Evolutionary conservation across 2,888 invertebrate genomes (phyloP).

Genomic region (Leptinotarsa juncta): DNA sequence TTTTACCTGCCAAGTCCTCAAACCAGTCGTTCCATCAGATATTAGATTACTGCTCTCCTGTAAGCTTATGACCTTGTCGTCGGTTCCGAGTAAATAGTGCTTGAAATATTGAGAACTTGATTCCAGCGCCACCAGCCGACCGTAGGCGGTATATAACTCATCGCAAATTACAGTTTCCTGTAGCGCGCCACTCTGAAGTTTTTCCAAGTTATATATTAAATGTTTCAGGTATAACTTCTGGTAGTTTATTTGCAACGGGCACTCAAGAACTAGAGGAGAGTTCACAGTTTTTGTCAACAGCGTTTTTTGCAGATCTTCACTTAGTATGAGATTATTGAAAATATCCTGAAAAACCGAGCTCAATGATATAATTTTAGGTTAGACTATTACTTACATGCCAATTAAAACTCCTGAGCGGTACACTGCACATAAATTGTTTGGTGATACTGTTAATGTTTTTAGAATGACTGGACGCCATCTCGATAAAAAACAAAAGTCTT

Average conservation of each 20-base stretch:
- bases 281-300: slow-evolving; percentile 73
- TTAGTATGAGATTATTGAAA: slow-evolving; percentile 1
- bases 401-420: slow-evolving; percentile 2
- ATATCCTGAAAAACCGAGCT: background rate
- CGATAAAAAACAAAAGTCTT: background rate
- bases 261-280: slow-evolving; percentile 68
- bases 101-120: slow-evolving; percentile 68
- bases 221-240: slow-evolving; percentile 75
- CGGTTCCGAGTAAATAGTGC: slow-evolving; percentile 71
- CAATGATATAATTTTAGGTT: slow-evolving; percentile 9
- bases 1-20: slow-evolving; percentile 81
- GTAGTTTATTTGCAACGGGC: slow-evolving; percentile 74
- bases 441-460: background rate
- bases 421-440: slow-evolving; percentile 24
- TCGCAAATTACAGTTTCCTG: slow-evolving; percentile 72
- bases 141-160: slow-evolving; percentile 73
- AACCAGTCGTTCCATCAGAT: slow-evolving; percentile 82
- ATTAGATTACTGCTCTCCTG: slow-evolving; percentile 80
- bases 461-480: background rate
- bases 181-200: background rate
- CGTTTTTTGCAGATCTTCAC: slow-evolving; percentile 68
- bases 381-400: slow-evolving; percentile 23
- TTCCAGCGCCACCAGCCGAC: slow-evolving; percentile 66
- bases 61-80: slow-evolving; percentile 68
- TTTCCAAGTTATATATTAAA: slow-evolving; percentile 69